Conservation (phyloP, 2,888 invertebrate species). For the Cataglyphis altisquamis region DNA sequence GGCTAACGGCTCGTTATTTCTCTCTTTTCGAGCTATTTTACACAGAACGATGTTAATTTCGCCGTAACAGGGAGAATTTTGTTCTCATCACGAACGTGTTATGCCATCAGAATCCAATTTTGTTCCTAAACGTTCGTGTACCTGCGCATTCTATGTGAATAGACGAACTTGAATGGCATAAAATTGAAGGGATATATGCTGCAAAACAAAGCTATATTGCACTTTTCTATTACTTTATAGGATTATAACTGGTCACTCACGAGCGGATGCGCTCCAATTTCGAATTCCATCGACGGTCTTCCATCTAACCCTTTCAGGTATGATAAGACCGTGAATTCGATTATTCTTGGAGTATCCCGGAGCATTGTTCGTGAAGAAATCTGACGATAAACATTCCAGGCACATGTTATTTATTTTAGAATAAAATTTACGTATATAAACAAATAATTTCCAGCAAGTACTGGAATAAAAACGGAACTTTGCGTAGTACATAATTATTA, state of each 20-base stretch:
- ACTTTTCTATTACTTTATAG: not conserved
- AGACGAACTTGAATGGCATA: not conserved
- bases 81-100: constrained; percentile 24
- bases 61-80: constrained; percentile 33
- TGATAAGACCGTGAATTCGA: not conserved
- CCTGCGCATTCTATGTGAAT: not conserved
- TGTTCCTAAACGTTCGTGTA: not conserved
- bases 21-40: constrained; percentile 5
- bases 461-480: not conserved
- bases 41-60: constrained; percentile 34
- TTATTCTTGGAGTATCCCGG: not conserved
- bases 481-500: not conserved
- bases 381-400: not conserved
- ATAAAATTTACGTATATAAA: constrained; percentile 13
- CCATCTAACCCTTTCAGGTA: not conserved
- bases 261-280: not conserved
- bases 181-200: not conserved
- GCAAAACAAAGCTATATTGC: not conserved
- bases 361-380: constrained; percentile 7
- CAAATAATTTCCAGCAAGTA: not conserved
- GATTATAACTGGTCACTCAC: not conserved
- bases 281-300: constrained; percentile 5
- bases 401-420: not conserved
- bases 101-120: constrained; percentile 39
- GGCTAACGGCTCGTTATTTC: constrained; percentile 27